Evolutionary conservation across 2,113 vertebrate genomes (phyloP), one percentile per base, ranked within the genome.

Genomic region (Zingel zingel): DNA sequence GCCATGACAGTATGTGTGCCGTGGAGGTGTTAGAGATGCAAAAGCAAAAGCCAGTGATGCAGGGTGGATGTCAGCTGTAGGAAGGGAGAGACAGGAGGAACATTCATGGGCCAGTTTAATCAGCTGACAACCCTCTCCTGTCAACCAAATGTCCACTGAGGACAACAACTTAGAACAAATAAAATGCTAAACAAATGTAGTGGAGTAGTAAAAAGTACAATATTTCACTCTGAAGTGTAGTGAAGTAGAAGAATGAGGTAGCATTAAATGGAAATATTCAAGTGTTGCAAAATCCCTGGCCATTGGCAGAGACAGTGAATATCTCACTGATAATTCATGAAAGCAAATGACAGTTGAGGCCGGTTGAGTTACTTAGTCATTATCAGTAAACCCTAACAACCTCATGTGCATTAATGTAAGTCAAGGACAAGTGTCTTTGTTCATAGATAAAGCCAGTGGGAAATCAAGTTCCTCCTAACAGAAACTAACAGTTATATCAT

Each of bases 301-400:
- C 21, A 33, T 75, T 23, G 57, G 0, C 15, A 54, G 15, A 54
- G 48, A 7, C 27, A 25, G 59, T 65, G 11, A 54, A 65, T 23
- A n/a, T 23, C 11, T 43, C 4, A 16, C 15, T 54, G 51, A 56
- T 75, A 6, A 64, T 54, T 64, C 27, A 57, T 13, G 15, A 36
- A 57, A 62, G 11, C 25, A 61, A 61, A 69, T 69, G 56, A 69
- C 27, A 43, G n/a, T 3, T n/a, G 57, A 70, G 66, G 57, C 47
- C 77, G 33, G 47, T 18, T 23, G 14, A 67, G 45, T 36, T 69
- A 9, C n/a, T 78, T 6, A 2, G 19, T 64, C 39, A 25, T 48
- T 36, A 47, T 72, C 50, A 48, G 50, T 33, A 10, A 39, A 65
- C 19, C 1, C 14, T 57, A n/a, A 39, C 21, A 58, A 18, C 39